Base-by-base conservation (phyloP, 2,888 invertebrate species). In the Gastracanthus pulcherrimus region DNA sequence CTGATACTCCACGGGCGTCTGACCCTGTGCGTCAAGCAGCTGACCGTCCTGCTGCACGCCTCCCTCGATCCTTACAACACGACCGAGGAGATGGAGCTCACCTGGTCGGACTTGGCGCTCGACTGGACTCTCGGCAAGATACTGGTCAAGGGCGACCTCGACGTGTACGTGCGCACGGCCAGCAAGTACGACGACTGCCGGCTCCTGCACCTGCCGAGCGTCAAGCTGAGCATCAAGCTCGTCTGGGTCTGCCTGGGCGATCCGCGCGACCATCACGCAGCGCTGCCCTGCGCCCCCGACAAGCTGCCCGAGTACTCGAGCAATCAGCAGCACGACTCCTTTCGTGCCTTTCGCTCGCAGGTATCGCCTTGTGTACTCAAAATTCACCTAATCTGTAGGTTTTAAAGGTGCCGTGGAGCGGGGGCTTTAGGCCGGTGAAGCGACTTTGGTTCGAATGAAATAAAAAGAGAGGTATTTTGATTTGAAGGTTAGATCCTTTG, bases 111-210 rank as follows among this genome's bases (percentile, higher is more conserved):
- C 86, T 95, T 98, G 3, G 96, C 97, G 41, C 95, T 99, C 89
- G 98, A 99, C 88, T 99, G 99, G 99, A 98, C 98, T 0, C 97
- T 98, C 90, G 98, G 97, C 0, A 97, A 96, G 92, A 96, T 98
- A 80, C 95, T 97, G 70, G 96, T 98, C 88, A 97, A 98, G 88
- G 98, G 99, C 2, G 97, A 98, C 89, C 92, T 99, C 81, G 97
- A 98, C 92, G 97, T 99, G 86, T 98, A 96, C 88, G 98, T 98
- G 1, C 94, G 98, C 80, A 99, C 99, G 0, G 99, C 99, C 0
- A 99, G 99, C 82, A 99, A 99, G 91, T 99, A 99, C 92, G 99
- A 99, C 92, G 99, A 99, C 92, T 98, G 98, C 89, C 95, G 97
- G 72, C 94, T 99, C 84, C 92, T 99, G 45, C 97, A 98, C 89